Percentiles rank a stretch among this genome's conserved stretches.
phyloP scores from a whole-genome alignment of 1,140 invertebrate genomes.

The Cotesia vestalis region DNA sequence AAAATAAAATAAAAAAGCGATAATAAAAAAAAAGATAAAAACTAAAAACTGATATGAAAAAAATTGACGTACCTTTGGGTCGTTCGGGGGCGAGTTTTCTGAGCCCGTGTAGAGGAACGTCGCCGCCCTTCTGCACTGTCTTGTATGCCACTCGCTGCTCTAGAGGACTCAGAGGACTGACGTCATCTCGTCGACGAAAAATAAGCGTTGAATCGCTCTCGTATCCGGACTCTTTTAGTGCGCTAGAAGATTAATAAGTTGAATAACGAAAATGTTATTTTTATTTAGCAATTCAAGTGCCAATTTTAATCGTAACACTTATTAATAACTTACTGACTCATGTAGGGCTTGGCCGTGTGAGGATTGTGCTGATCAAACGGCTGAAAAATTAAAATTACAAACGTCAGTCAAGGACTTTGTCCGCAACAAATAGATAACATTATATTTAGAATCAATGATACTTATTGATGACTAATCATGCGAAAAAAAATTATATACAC shows the following conservation, averaged over 20 bases:
- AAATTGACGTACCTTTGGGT: constrained; percentile 76
- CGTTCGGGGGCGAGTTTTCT: constrained; percentile 87
- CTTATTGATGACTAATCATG: constrained; percentile 6
- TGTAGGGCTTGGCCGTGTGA: constrained; percentile 70
- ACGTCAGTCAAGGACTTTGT: constrained; percentile 14
- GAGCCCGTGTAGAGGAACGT: constrained; percentile 88
- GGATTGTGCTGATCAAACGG: constrained; percentile 60
- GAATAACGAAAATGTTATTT: constrained; percentile 8
- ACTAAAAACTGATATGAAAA: not conserved
- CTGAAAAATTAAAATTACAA: constrained; percentile 49
- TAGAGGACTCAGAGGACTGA: constrained; percentile 76
- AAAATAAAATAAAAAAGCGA: constrained; percentile 28
- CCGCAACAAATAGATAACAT: constrained; percentile 9
- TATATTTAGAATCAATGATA: constrained; percentile 5
- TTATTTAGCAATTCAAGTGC: constrained; percentile 2
- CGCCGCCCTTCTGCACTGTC: constrained; percentile 87
- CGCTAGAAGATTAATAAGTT: constrained; percentile 64
- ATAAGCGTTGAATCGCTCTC: constrained; percentile 90
- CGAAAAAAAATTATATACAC: too few species aligned
- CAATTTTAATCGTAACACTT: constrained; percentile 16
- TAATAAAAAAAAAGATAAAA: constrained; percentile 1
- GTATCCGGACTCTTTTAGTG: constrained; percentile 87
- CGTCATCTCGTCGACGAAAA: constrained; percentile 77
- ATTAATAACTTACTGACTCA: constrained; percentile 73
- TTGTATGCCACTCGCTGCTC: constrained; percentile 86